Percentiles rank a stretch among this genome's conserved stretches.
These are phyloP conservation scores for Eretmocerus hayati DNA, from an alignment of 2,888 invertebrate species.

Conservation along the genomic window DNA sequence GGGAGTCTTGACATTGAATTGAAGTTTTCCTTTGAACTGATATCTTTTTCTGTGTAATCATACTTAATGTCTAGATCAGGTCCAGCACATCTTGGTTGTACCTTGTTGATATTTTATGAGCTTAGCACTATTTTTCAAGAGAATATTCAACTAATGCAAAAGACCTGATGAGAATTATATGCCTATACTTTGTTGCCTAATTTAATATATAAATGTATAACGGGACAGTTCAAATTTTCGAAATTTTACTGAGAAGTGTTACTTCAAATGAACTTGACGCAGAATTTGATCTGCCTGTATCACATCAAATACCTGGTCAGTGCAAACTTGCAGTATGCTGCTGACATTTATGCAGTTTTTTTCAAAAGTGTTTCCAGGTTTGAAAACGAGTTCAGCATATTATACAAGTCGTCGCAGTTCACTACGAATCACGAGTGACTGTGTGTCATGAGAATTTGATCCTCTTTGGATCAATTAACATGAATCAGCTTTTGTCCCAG, in stretches of 20 bases:
- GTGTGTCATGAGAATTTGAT: constrained; percentile 9
- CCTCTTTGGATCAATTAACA: constrained; percentile 17
- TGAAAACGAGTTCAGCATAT: constrained; percentile 13
- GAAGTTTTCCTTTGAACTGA: no score
- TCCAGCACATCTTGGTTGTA: constrained; percentile 28
- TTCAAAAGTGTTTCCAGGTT: constrained; percentile 9
- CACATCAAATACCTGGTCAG: constrained; percentile 15
- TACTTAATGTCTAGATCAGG: no score
- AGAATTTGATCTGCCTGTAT: constrained; percentile 12
- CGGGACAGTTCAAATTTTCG: not conserved
- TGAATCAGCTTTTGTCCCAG: constrained; percentile 15
- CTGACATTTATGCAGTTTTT: constrained; percentile 13
- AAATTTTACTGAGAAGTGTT: not conserved
- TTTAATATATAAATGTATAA: constrained; percentile 17
- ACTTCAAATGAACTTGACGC: constrained; percentile 8
- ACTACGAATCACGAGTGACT: no score
- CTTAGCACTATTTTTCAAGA: no score
- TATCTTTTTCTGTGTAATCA: no score
- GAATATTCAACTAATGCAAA: constrained; percentile 16
- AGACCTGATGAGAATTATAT: constrained; percentile 22
- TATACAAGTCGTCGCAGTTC: constrained; percentile 11
- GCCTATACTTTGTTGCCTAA: constrained; percentile 25
- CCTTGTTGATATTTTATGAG: no score
- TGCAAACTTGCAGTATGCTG: constrained; percentile 19
- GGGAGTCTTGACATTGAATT: no score